These are phyloP conservation scores for Sylvicapra grimmia DNA, from an alignment of 2,113 vertebrate species.

Conservation along the genomic window DNA sequence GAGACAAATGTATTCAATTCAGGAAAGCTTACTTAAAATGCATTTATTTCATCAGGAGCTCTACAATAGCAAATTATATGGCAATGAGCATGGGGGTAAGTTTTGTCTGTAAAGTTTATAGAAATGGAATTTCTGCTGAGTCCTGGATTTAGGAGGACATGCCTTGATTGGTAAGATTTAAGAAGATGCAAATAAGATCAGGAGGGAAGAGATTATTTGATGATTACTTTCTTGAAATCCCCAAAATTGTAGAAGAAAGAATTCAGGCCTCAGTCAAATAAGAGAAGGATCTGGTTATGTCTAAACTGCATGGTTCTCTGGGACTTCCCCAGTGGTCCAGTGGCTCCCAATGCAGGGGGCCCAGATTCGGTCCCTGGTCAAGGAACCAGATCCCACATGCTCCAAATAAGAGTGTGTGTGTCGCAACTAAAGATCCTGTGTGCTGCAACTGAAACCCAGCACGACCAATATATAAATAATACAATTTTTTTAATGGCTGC, in stretches of 20 bases:
- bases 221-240: too few species aligned
- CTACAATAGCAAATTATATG: neutral
- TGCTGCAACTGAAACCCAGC: neutral
- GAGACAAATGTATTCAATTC: neutral
- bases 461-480: neutral
- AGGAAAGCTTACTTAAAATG: neutral
- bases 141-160: accelerated
- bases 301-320: accelerated
- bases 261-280: neutral
- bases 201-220: neutral
- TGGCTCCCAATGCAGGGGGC: neutral
- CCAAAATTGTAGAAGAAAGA: accelerated
- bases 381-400: neutral
- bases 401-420: neutral
- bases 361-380: neutral
- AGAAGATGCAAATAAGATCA: accelerated
- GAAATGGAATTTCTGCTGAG: neutral
- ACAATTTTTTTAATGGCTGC: neutral
- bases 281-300: too few species aligned
- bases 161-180: neutral
- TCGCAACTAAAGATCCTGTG: accelerated
- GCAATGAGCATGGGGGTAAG: accelerated
- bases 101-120: neutral
- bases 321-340: neutral
- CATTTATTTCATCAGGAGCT: neutral